phyloP scores from a whole-genome alignment of 2,888 invertebrate species.

The Pyrocoelia pectoralis region DNA sequence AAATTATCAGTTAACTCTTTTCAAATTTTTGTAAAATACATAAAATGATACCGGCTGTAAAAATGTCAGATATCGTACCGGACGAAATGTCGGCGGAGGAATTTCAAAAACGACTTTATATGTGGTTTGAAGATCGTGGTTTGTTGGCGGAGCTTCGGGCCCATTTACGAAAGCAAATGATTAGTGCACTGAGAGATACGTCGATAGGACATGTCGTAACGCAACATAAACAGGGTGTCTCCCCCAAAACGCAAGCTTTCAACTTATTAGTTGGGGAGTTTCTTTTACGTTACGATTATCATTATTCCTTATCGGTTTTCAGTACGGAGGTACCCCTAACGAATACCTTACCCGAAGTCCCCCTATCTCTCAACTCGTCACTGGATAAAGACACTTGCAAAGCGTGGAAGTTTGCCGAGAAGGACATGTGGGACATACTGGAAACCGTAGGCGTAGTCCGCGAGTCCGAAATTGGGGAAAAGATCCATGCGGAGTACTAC shows the following conservation, averaged over 20 bases:
- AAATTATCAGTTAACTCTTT: conserved; percentile 18
- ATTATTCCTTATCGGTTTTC: conserved; percentile 68
- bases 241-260: conserved; percentile 66
- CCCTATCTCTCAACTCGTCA: conserved; percentile 41
- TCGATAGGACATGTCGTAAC: conserved; percentile 55
- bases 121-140: conserved; percentile 69
- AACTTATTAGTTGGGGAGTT: conserved; percentile 70
- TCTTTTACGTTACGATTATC: conserved; percentile 65
- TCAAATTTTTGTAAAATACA: background rate
- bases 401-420: conserved; percentile 57
- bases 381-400: conserved; percentile 19
- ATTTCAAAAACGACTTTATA: conserved; percentile 66
- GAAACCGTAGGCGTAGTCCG: conserved; percentile 49
- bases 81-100: conserved; percentile 58
- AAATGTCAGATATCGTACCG: conserved; percentile 30
- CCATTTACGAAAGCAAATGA: conserved; percentile 68
- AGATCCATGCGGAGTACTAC: conserved; percentile 41
- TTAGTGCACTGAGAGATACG: conserved; percentile 64
- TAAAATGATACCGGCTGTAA: conserved; percentile 40
- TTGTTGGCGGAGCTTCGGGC: conserved; percentile 66
- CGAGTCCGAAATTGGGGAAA: conserved; percentile 39
- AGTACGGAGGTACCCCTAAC: conserved; percentile 67
- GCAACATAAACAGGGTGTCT: conserved; percentile 55
- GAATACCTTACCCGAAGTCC: conserved; percentile 63
- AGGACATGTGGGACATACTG: conserved; percentile 63